Percentiles rank a stretch among this genome's conserved stretches.
phyloP scores from a whole-genome alignment of 2,888 invertebrate species.

The Scaptomyza parva region DNA sequence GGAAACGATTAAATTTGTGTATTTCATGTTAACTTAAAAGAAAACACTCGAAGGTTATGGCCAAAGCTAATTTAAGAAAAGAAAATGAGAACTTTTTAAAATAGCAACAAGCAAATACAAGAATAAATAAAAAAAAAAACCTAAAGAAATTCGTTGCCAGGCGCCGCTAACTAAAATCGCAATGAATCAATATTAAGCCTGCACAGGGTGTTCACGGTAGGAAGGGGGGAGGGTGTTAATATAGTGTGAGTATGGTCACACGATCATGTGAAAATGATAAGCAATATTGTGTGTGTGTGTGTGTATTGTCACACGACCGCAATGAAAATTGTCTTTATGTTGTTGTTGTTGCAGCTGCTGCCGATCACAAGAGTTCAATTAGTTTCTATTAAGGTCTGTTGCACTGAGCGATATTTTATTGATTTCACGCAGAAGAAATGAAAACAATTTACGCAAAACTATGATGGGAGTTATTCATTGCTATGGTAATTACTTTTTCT shows the following conservation, averaged over 20 bases:
- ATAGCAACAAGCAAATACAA: conserved; percentile 33
- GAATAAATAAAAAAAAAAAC: conserved; percentile 17
- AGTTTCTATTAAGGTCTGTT: conserved; percentile 60
- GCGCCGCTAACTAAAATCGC: conserved; percentile 38
- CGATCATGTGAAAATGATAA: conserved; percentile 78
- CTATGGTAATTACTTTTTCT: conserved; percentile 58
- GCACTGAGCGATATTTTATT: conserved; percentile 62
- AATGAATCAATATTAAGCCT: conserved; percentile 36
- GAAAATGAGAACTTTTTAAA: conserved; percentile 34
- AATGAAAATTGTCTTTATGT: conserved; percentile 11
- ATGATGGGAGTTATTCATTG: conserved; percentile 38
- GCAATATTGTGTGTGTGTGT: conserved; percentile 10
- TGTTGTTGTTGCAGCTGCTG: conserved; percentile 4
- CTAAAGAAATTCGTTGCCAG: conserved; percentile 44
- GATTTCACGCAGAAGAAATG: conserved; percentile 68
- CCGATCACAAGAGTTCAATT: conserved; percentile 72
- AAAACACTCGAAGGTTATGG: conserved; percentile 47
- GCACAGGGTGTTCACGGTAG: conserved; percentile 1
- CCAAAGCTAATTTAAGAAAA: conserved; percentile 63
- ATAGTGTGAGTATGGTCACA: conserved; percentile 36
- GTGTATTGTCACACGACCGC: conserved; percentile 35
- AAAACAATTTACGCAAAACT: conserved; percentile 72
- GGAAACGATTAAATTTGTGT: conserved; percentile 22
- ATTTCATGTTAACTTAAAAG: conserved; percentile 15
- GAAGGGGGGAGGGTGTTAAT: background rate